Percentiles rank a stretch among this genome's conserved stretches.
Evolutionary conservation across 2,113 vertebrate genomes (phyloP).

Genomic region (Oplegnathus fasciatus): DNA sequence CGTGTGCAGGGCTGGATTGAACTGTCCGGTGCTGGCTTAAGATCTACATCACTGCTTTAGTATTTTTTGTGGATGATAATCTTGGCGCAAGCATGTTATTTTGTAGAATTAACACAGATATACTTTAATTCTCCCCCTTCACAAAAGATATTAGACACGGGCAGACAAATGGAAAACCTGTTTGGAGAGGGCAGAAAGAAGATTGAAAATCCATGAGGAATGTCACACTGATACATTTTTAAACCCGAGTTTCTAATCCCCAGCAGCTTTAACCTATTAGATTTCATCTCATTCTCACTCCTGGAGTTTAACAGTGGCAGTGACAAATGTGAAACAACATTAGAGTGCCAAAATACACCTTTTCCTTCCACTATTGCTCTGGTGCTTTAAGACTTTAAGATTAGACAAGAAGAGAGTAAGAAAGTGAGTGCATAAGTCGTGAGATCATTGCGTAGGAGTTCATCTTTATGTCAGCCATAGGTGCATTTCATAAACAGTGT

Average conservation of each 20-base stretch:
- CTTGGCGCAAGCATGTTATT: background rate
- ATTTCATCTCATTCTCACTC: constrained; percentile 32
- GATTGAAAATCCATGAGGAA: constrained; percentile 36
- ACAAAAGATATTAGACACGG: constrained; percentile 22
- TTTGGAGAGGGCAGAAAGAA: background rate
- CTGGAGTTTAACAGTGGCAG: constrained; percentile 19
- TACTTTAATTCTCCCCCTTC: background rate
- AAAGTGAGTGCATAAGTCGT: background rate
- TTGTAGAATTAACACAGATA: constrained; percentile 17
- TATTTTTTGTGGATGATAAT: constrained; percentile 17
- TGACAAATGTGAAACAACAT: constrained; percentile 38
- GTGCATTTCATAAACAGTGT: constrained; percentile 25
- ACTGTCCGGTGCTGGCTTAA: background rate
- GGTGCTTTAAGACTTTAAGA: constrained; percentile 35
- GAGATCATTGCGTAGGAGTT: constrained; percentile 4
- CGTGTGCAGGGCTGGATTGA: background rate
- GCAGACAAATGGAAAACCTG: constrained; percentile 30
- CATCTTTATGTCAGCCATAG: constrained; percentile 36
- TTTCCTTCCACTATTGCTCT: constrained; percentile 12
- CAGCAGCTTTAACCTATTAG: constrained; percentile 24
- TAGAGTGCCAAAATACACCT: background rate
- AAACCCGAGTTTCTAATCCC: constrained; percentile 23
- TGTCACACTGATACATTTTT: constrained; percentile 30
- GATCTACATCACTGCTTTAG: background rate
- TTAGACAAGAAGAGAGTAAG: background rate